Percentiles rank a stretch among this genome's conserved stretches.
These are phyloP conservation scores for Xiphorhynchus elegans DNA, from an alignment of 2,113 vertebrate species.

Conservation along the genomic window DNA sequence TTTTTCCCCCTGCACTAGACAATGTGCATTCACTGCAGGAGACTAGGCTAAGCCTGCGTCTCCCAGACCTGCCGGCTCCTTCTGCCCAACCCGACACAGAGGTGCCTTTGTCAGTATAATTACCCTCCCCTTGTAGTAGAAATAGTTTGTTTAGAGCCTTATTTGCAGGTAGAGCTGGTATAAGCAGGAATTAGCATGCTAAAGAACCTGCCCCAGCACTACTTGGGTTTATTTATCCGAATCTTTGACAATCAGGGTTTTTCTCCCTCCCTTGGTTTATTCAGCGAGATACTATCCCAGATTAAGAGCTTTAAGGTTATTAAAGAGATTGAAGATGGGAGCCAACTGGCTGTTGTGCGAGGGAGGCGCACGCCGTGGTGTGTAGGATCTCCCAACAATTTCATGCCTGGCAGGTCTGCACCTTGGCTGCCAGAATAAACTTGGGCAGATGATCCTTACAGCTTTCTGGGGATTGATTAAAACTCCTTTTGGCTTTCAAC, in stretches of 20 bases:
- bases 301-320: conserved; percentile 64
- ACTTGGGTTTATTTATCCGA: conserved; percentile 60
- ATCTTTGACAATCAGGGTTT: conserved; percentile 28
- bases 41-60: conserved; percentile 90
- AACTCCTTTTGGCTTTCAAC: conserved; percentile 57
- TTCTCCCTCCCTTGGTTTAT: background rate
- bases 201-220: conserved; percentile 76
- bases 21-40: conserved; percentile 92
- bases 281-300: conserved; percentile 42
- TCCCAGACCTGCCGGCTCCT: conserved; percentile 99
- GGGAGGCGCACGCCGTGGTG: background rate
- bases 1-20: conserved; percentile 82
- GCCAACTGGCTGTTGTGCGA: background rate
- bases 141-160: conserved; percentile 78
- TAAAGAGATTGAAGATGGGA: conserved; percentile 36
- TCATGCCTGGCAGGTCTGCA: conserved; percentile 50
- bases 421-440: conserved; percentile 41
- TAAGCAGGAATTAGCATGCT: conserved; percentile 80
- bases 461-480: conserved; percentile 57
- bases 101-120: conserved; percentile 98
- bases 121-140: conserved; percentile 86
- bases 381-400: conserved; percentile 33
- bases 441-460: conserved; percentile 2
- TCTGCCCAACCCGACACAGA: conserved; percentile 92
- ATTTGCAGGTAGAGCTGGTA: conserved; percentile 77